These are phyloP conservation scores for Plectus sambesii DNA, from an alignment of 1,140 invertebrate species.

Conservation along the genomic window DNA sequence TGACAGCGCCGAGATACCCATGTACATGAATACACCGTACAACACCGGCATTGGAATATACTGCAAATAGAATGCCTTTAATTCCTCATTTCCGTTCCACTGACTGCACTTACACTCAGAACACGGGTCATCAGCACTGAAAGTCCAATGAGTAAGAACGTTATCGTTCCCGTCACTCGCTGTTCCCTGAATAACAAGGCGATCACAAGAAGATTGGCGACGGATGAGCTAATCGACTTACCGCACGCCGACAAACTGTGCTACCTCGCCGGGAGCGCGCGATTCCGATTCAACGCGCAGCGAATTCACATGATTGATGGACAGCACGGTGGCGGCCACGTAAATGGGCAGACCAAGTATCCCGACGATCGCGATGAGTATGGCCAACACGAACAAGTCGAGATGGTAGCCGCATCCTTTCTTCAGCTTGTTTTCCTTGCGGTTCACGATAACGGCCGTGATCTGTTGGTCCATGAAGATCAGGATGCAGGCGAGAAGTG, in stretches of 20 bases:
- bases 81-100: constrained; percentile 7
- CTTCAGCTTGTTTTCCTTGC: constrained; percentile 89
- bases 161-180: constrained; percentile 71
- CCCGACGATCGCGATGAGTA: constrained; percentile 76
- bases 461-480: constrained; percentile 99
- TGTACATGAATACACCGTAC: constrained; percentile 92
- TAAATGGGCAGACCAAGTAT: constrained; percentile 87
- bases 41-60: constrained; percentile 74
- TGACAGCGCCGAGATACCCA: constrained; percentile 88
- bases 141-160: constrained; percentile 79
- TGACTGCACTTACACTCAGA: constrained; percentile 47
- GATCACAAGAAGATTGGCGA: neutral
- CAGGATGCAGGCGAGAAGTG: constrained; percentile 78
- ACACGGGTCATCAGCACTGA: constrained; percentile 80
- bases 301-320: constrained; percentile 92
- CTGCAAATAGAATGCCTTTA: constrained; percentile 23
- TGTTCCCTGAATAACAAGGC: constrained; percentile 62
- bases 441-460: constrained; percentile 87
- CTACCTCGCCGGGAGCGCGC: constrained; percentile 87
- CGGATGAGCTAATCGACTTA: constrained; percentile 28
- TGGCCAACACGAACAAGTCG: constrained; percentile 75
- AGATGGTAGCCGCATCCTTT: constrained; percentile 74
- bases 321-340: constrained; percentile 80
- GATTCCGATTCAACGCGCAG: constrained; percentile 75
- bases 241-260: constrained; percentile 79